Evolutionary conservation across 2,113 vertebrate species (phyloP).

Genomic region (Telmatochromis sp.): DNA sequence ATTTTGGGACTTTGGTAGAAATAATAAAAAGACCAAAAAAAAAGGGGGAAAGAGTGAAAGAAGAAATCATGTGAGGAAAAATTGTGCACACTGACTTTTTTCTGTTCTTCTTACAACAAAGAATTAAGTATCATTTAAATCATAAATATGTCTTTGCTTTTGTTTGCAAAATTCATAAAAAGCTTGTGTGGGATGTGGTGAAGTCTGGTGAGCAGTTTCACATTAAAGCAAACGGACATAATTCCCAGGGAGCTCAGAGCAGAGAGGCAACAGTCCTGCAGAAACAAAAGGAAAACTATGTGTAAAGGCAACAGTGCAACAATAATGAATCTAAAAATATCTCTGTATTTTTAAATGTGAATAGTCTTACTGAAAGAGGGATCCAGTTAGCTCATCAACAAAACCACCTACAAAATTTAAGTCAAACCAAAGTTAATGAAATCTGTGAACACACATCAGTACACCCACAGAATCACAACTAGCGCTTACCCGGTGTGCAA

Average conservation of each 20-base stretch:
- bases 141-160: background rate
- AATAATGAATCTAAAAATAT: background rate
- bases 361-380: slow-evolving; percentile 73
- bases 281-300: background rate
- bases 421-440: background rate
- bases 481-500: slow-evolving; percentile 75
- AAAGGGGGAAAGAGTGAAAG: background rate
- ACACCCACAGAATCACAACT: background rate
- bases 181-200: background rate
- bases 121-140: background rate
- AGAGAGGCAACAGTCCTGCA: slow-evolving; percentile 51
- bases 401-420: slow-evolving; percentile 63
- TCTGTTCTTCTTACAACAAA: background rate
- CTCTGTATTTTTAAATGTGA: background rate
- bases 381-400: slow-evolving; percentile 72
- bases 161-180: background rate
- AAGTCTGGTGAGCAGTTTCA: background rate
- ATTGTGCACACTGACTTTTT: background rate
- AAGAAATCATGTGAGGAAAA: background rate
- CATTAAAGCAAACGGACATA: background rate
- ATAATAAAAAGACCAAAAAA: background rate
- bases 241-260: slow-evolving; percentile 17
- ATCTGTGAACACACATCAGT: background rate
- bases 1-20: background rate
- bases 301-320: background rate